Percentiles rank a stretch among this genome's conserved stretches.
phyloP scores from a whole-genome alignment of 2,888 invertebrate species.

The Papilio elwesi region DNA sequence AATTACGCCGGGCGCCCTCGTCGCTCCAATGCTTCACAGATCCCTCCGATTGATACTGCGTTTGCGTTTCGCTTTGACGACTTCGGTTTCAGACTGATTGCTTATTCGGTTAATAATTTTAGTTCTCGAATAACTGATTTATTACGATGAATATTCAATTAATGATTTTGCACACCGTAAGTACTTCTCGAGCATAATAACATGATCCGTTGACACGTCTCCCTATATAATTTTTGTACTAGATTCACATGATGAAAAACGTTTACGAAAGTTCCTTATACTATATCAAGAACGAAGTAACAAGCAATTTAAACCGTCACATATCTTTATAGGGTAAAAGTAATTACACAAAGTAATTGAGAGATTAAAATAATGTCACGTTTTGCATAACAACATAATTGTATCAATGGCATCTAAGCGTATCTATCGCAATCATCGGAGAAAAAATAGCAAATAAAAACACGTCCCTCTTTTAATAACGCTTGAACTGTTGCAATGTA shows the following conservation, averaged over 20 bases:
- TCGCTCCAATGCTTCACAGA: slow-evolving; percentile 52
- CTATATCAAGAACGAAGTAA: too few relatives aligned
- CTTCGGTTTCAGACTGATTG: slow-evolving; percentile 37
- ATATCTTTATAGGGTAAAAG: background rate
- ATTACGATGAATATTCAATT: slow-evolving; percentile 11
- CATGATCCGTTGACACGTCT: too few relatives aligned
- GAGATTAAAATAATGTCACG: background rate
- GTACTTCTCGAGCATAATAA: background rate
- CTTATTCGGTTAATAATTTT: slow-evolving; percentile 36
- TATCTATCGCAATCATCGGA: too few relatives aligned
- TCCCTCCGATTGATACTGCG: slow-evolving; percentile 40
- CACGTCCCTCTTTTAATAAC: slow-evolving; percentile 1
- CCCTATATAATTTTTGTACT: too few relatives aligned
- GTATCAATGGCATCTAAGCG: background rate
- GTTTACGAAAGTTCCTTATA: too few relatives aligned
- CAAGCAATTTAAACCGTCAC: background rate
- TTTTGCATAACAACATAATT: background rate
- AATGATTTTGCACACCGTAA: background rate
- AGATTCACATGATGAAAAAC: too few relatives aligned
- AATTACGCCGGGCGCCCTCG: slow-evolving; percentile 76
- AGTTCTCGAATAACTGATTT: slow-evolving; percentile 39
- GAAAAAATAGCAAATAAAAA: background rate
- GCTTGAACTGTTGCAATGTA: background rate
- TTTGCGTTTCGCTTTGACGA: slow-evolving; percentile 27
- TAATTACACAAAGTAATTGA: background rate